Base-by-base conservation (phyloP, 2,888 invertebrate genomes). In the Andrena chrysosceles region DNA sequence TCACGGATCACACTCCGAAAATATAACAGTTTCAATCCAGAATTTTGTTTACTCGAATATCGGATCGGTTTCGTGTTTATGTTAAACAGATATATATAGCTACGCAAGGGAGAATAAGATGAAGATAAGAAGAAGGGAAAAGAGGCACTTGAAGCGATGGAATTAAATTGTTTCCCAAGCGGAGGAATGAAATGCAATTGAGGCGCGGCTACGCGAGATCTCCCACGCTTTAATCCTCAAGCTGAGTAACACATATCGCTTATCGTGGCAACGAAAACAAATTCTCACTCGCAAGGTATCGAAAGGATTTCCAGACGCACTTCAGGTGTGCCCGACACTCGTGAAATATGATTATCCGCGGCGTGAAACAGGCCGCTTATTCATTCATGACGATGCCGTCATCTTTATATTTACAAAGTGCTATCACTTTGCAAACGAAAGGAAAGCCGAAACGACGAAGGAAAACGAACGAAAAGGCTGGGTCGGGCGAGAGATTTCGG, bases 371-470 rank as follows among this genome's bases (percentile, higher is more conserved):
- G 73, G 29, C 60, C 62, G 75, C 76, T 83, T 85, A 85, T 81
- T 86, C 84, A 87, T 81, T 70, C 80, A 67, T 60, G 31, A 64
- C 35, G 90, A 91, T 92, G 92, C 91, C 91, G 91, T 92, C 92
- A 92, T 91, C 89, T 89, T 91, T 92, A 91, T 91, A 92, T 92
- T 91, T 91, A 87, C 89, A 78, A 72, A 85, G 84, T 81, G 75
- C 68, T 79, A 85, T 82, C 88, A 63, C 29, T 73, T 64, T 56
- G 62, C 16, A 48, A 54, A 66, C 62, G 56, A 20, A 56, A 42
- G 2, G 33, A 48, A 63, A 35, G 60, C 60, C 56, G 77, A 62
- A 52, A 63, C 13, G 26, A 26, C 33, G 16, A 31, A 16, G 60
- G 59, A 48, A 52, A 33, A 20, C 63, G 23, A 52, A 62, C 59